phyloP scores from a whole-genome alignment of 2,797 vertebrate genomes.

The Cryptoblepharus egeriae region DNA sequence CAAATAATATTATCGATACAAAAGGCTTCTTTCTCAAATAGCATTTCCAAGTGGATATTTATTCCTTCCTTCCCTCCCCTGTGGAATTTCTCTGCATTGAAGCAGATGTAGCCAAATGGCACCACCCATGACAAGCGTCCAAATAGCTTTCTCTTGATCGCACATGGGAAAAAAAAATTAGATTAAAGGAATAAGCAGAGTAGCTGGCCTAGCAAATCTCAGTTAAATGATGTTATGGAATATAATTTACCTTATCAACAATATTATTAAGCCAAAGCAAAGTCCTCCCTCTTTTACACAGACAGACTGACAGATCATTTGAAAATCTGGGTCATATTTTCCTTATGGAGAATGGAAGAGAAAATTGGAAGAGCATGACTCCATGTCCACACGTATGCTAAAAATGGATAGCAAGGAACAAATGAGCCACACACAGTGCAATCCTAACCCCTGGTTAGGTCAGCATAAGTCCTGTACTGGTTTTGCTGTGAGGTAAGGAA shows the following conservation, averaged over 20 bases:
- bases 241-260: not conserved
- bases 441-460: too few relatives aligned
- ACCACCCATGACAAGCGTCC: not conserved
- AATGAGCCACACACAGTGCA: not conserved
- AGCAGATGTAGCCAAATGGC: not conserved
- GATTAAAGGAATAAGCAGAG: not conserved
- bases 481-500: too few relatives aligned
- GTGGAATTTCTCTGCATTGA: not conserved
- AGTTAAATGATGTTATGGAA: not conserved
- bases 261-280: not conserved
- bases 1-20: conserved; percentile 24
- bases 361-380: too few relatives aligned
- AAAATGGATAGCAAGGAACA: not conserved
- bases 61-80: not conserved
- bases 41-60: not conserved
- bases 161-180: not conserved
- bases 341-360: not conserved
- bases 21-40: conserved; percentile 14
- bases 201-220: not conserved
- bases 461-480: too few relatives aligned
- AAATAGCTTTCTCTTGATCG: rapidly evolving
- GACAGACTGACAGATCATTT: too few relatives aligned
- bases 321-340: not conserved
- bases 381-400: not conserved
- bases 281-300: too few relatives aligned